Percentiles rank a stretch among this genome's conserved stretches.
Evolutionary conservation across 2,113 vertebrate genomes (phyloP).

Genomic region (Protobothrops flavoviridis): DNA sequence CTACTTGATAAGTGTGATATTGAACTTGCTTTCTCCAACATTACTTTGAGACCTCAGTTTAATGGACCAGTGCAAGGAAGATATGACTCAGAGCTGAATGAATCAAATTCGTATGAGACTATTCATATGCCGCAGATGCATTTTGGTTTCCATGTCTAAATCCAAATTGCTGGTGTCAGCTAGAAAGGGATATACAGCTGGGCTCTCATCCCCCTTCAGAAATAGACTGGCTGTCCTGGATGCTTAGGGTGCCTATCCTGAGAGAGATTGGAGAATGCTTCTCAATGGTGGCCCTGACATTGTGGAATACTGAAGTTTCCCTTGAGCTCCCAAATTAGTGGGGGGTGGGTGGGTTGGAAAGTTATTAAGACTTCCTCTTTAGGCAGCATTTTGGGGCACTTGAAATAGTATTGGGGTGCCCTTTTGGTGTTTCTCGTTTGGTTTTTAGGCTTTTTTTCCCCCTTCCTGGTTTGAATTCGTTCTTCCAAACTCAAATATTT

Average conservation of each 20-base stretch:
- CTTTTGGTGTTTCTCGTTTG: not conserved
- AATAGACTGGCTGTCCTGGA: not conserved
- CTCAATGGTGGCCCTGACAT: not conserved
- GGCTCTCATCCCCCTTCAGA: not conserved
- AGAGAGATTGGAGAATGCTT: not conserved
- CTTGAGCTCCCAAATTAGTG: not conserved
- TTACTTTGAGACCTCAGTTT: not conserved
- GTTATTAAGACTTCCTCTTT: not conserved
- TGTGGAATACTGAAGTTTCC: not conserved
- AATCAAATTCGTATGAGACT: not conserved
- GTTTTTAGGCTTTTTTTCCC: not conserved
- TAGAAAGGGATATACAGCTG: not conserved
- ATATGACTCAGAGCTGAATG: not conserved
- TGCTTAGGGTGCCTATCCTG: not conserved
- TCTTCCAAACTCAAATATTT: not conserved
- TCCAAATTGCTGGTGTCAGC: not conserved
- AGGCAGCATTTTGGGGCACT: not conserved
- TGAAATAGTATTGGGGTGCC: not conserved
- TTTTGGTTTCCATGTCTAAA: not conserved
- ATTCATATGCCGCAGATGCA: not conserved
- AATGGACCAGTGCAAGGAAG: not conserved
- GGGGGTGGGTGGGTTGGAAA: too few relatives aligned
- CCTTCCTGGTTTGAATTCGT: not conserved
- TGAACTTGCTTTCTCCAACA: not conserved
- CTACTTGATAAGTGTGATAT: not conserved